A percentile compares a stretch with the other conserved stretches of the same genome.
phyloP scores from a whole-genome alignment of 2,888 invertebrate genomes.

The Dione vanillae region DNA sequence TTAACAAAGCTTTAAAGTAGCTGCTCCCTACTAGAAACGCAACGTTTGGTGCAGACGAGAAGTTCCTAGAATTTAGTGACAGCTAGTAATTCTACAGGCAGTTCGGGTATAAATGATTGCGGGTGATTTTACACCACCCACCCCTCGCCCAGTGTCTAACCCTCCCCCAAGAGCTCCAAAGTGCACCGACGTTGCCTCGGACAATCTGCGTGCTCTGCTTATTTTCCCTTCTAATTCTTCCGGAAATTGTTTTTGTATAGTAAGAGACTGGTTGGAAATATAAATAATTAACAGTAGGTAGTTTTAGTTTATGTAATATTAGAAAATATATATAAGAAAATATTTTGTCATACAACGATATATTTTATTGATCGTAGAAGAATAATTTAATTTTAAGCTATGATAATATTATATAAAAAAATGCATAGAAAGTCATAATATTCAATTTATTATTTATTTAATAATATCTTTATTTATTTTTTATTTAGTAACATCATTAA shows the following conservation, averaged over 20 bases:
- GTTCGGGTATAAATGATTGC: slow-evolving; percentile 84
- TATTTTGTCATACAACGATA: no score
- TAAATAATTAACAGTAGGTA: slow-evolving; percentile 52
- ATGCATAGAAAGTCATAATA: no score
- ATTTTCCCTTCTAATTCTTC: slow-evolving; percentile 83
- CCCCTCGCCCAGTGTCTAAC: slow-evolving; percentile 65
- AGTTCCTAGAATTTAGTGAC: slow-evolving; percentile 71
- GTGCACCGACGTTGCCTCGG: slow-evolving; percentile 82
- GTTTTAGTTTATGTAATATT: slow-evolving; percentile 56
- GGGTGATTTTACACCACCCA: slow-evolving; percentile 83
- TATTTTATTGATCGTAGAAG: no score
- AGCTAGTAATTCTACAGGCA: slow-evolving; percentile 82
- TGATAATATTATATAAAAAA: no score
- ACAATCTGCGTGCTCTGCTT: slow-evolving; percentile 84
- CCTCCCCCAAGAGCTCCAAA: slow-evolving; percentile 64
- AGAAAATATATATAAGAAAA: not conserved
- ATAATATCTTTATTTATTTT: no score
- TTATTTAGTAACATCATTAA: no score
- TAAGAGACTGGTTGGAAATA: slow-evolving; percentile 70
- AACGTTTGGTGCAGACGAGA: slow-evolving; percentile 45
- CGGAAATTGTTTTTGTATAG: slow-evolving; percentile 82
- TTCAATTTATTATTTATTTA: no score
- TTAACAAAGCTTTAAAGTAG: slow-evolving; percentile 35
- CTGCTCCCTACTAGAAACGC: slow-evolving; percentile 32
- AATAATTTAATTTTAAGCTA: no score